Conservation (phyloP, 2,113 vertebrate species). For the Bagarius yarrelli region DNA sequence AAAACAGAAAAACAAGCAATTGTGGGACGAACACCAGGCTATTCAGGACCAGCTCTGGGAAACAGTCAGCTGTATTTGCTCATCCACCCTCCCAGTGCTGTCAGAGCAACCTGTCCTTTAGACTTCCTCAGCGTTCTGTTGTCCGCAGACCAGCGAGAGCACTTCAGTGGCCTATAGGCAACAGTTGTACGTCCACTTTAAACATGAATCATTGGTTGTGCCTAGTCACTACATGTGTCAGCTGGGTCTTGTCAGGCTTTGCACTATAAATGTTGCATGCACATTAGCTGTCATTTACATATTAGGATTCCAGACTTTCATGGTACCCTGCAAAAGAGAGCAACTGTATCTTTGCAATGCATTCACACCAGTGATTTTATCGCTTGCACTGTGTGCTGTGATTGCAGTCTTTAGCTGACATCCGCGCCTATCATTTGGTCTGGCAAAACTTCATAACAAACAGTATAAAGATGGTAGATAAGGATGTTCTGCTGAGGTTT, state of each 20-base stretch:
- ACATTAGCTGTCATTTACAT: conserved; percentile 10
- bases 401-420: conserved; percentile 6
- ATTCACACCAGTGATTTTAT: background rate
- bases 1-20: background rate
- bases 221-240: background rate
- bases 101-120: conserved; percentile 23
- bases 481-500: conserved; percentile 16
- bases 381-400: background rate
- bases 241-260: background rate
- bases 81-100: background rate
- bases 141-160: background rate
- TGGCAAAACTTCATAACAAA: background rate
- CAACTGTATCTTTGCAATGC: background rate
- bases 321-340: background rate
- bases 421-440: background rate
- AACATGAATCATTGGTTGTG: background rate
- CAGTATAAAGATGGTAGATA: conserved; percentile 23
- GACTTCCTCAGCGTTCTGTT: background rate
- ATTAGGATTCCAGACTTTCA: background rate
- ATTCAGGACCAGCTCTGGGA: background rate
- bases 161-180: conserved; percentile 7
- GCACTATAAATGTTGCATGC: background rate
- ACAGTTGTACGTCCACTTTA: background rate
- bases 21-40: background rate
- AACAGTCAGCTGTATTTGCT: background rate